These are phyloP conservation scores for Drymonia ruficornis DNA, from an alignment of 2,888 invertebrate genomes.

Conservation along the genomic window DNA sequence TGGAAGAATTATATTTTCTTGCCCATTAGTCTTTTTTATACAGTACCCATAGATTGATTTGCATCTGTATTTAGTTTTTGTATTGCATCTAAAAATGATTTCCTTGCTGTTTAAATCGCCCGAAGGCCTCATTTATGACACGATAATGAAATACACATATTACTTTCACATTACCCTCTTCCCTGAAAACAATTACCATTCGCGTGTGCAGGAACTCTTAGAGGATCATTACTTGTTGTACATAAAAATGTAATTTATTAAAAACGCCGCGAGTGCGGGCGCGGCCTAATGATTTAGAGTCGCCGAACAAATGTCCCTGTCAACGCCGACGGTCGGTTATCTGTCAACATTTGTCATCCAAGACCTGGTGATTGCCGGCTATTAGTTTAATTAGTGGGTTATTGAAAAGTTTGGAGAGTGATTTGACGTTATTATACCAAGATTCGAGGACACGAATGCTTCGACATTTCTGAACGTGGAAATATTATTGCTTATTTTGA, in stretches of 20 bases:
- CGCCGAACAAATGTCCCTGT: conserved; percentile 73
- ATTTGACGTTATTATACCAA: conserved; percentile 11
- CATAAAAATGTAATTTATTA: conserved; percentile 52
- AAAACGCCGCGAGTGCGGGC: conserved; percentile 45
- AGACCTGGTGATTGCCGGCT: conserved; percentile 51
- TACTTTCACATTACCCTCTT: background rate
- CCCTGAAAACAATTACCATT: conserved; percentile 34
- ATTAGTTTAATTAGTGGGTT: conserved; percentile 59
- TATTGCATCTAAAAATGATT: too few species aligned
- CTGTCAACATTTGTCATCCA: conserved; percentile 72
- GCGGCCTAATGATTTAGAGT: conserved; percentile 63
- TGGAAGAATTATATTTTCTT: too few species aligned
- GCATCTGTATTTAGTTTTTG: too few species aligned
- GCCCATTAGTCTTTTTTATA: too few species aligned
- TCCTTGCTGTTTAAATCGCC: too few species aligned
- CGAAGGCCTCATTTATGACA: too few species aligned
- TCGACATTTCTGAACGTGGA: too few species aligned
- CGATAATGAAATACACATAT: background rate
- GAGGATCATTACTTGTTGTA: conserved; percentile 37
- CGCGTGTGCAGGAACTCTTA: conserved; percentile 36
- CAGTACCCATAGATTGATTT: too few species aligned
- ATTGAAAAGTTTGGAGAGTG: conserved; percentile 26
- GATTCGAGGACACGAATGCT: background rate
- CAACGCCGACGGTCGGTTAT: conserved; percentile 66
- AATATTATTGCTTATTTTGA: too few species aligned